Conservation (phyloP, 2,888 invertebrate genomes). For the Sepiola atlantica region DNA sequence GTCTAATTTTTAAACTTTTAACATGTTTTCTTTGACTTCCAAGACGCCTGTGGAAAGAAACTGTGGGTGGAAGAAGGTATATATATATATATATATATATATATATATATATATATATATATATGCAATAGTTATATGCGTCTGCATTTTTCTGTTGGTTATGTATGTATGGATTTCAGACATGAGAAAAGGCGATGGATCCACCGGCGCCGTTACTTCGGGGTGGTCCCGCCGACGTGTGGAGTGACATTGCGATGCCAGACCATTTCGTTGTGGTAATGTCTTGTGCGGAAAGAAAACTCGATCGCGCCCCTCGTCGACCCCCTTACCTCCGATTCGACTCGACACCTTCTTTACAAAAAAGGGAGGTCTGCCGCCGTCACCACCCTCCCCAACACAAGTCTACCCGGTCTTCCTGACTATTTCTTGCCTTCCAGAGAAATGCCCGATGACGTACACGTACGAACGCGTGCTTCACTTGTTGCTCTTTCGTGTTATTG, state of each 20-base stretch:
- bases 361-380: not conserved
- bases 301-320: not conserved
- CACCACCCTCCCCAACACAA: not conserved
- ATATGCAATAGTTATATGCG: not conserved
- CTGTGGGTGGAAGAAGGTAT: not conserved
- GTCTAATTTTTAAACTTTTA: not conserved
- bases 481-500: not conserved
- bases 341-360: not conserved
- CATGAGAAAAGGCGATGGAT: not conserved
- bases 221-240: conserved; percentile 22
- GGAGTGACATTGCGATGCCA: conserved; percentile 8
- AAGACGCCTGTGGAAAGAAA: not conserved
- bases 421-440: not conserved
- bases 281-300: not conserved
- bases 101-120: conserved; percentile 32
- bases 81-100: conserved; percentile 8
- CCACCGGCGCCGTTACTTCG: not conserved
- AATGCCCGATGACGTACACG: not conserved
- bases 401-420: not conserved
- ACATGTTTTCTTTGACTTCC: not conserved
- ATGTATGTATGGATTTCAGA: conserved; percentile 1
- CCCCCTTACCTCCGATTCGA: not conserved
- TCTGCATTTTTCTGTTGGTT: not conserved
- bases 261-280: conserved; percentile 32
- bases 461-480: conserved; percentile 18